Percentiles rank a stretch among this genome's conserved stretches.
These are phyloP conservation scores for Adela reaumurella DNA, from an alignment of 2,888 invertebrate genomes.

Conservation along the genomic window DNA sequence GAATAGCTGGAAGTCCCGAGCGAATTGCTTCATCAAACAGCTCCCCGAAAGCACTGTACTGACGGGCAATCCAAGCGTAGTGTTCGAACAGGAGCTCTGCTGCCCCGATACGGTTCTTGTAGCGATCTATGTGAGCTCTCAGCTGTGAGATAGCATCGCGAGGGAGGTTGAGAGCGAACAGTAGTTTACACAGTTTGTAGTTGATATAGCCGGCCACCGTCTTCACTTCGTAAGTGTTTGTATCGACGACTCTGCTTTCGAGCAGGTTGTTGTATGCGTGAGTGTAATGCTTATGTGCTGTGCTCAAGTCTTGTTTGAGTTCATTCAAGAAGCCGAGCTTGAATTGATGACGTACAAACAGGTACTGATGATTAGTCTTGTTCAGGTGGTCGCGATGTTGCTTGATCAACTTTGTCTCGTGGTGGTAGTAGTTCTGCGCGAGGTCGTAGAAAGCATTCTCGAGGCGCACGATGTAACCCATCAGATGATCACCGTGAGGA, in stretches of 20 bases:
- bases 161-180: slow-evolving; percentile 85
- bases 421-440: slow-evolving; percentile 88
- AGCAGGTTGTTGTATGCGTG: slow-evolving; percentile 88
- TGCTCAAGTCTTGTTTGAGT: slow-evolving; percentile 82
- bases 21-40: slow-evolving; percentile 94
- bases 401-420: slow-evolving; percentile 82
- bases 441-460: slow-evolving; percentile 94
- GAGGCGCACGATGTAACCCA: slow-evolving; percentile 69
- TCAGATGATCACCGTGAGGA: slow-evolving; percentile 85
- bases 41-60: slow-evolving; percentile 89
- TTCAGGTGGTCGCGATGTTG: slow-evolving; percentile 88
- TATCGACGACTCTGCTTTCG: slow-evolving; percentile 85
- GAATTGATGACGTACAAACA: slow-evolving; percentile 94
- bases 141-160: slow-evolving; percentile 95
- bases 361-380: slow-evolving; percentile 84
- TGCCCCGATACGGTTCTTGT: slow-evolving; percentile 75
- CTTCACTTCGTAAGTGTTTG: slow-evolving; percentile 89
- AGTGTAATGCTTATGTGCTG: slow-evolving; percentile 82
- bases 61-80: slow-evolving; percentile 91
- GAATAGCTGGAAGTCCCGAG: slow-evolving; percentile 86
- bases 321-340: slow-evolving; percentile 96
- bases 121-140: slow-evolving; percentile 86
- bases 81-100: slow-evolving; percentile 90
- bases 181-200: slow-evolving; percentile 90
- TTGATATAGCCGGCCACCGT: slow-evolving; percentile 93